Evolutionary conservation across 1,140 invertebrate genomes (phyloP).

Genomic region (Megalopta genalis): DNA sequence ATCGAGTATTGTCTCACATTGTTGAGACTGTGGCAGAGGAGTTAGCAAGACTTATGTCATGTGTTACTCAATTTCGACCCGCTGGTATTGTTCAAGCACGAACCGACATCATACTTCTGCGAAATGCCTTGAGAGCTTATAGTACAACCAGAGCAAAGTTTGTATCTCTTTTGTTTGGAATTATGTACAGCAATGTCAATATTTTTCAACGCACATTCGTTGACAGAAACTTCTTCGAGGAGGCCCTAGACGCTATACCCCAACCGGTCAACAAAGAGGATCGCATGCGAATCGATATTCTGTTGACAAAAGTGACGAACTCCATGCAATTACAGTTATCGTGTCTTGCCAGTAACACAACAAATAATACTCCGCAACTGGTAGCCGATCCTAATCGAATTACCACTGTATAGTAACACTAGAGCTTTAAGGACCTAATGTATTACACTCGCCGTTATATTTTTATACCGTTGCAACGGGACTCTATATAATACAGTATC

Average conservation of each 20-base stretch:
- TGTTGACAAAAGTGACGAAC: slow-evolving; percentile 72
- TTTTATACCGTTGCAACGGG: slow-evolving; percentile 1
- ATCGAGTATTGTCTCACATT: slow-evolving; percentile 90
- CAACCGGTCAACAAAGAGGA: slow-evolving; percentile 77
- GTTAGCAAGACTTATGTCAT: slow-evolving; percentile 91
- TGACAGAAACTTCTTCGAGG: slow-evolving; percentile 81
- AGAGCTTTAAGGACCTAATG: slow-evolving; percentile 19
- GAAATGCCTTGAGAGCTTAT: slow-evolving; percentile 80
- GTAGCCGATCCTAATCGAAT: slow-evolving; percentile 62
- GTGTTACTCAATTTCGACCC: slow-evolving; percentile 85
- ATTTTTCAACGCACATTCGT: slow-evolving; percentile 16
- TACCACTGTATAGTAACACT: slow-evolving; percentile 62
- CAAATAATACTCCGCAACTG: slow-evolving; percentile 42
- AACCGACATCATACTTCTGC: slow-evolving; percentile 83
- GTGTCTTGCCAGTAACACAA: slow-evolving; percentile 67
- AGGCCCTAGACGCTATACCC: slow-evolving; percentile 83
- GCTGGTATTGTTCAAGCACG: slow-evolving; percentile 86
- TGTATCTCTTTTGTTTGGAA: slow-evolving; percentile 30
- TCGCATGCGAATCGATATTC: slow-evolving; percentile 68
- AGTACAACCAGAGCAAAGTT: slow-evolving; percentile 82
- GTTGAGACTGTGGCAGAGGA: slow-evolving; percentile 95
- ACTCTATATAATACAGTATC: slow-evolving; percentile 9
- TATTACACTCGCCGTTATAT: slow-evolving; percentile 6
- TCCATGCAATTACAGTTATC: slow-evolving; percentile 76
- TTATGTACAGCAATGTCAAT: slow-evolving; percentile 48